These are phyloP conservation scores for Enteromius mattozi DNA, from an alignment of 2,797 vertebrate genomes.

Conservation along the genomic window DNA sequence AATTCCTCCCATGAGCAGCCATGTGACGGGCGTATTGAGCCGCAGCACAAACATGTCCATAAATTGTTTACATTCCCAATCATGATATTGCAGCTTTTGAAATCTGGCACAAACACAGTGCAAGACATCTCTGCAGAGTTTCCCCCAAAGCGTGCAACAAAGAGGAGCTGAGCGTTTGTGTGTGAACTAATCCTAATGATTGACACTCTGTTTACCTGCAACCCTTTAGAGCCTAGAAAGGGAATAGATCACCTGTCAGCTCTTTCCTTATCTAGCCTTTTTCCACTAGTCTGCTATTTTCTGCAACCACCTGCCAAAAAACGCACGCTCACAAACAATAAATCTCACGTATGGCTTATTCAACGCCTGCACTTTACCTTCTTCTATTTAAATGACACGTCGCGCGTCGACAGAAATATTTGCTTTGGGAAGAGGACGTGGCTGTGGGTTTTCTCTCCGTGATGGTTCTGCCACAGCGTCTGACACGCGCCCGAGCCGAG, in stretches of 20 bases:
- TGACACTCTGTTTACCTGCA: constrained; percentile 50
- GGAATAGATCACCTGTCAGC: constrained; percentile 50
- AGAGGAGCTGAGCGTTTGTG: neutral
- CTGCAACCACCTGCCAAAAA: constrained; percentile 23
- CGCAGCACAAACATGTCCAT: neutral
- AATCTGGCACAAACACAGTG: constrained; percentile 8
- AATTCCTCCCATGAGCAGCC: neutral
- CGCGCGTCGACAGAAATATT: neutral
- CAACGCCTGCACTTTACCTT: constrained; percentile 11
- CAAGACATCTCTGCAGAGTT: neutral
- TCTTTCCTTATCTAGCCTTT: constrained; percentile 20
- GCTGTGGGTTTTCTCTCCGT: neutral
- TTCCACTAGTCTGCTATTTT: constrained; percentile 2
- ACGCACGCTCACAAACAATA: constrained; percentile 32
- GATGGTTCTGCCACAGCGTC: constrained; percentile 40
- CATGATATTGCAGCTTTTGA: constrained; percentile 25
- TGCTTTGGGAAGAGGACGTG: neutral
- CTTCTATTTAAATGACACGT: constrained; percentile 30
- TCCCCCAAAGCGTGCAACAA: constrained; percentile 18
- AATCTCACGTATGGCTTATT: constrained; percentile 2
- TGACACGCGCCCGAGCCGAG: constrained; percentile 8
- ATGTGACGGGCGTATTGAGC: neutral
- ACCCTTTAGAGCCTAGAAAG: constrained; percentile 40
- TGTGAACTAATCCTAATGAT: constrained; percentile 39
- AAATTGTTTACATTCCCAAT: constrained; percentile 6